These are phyloP conservation scores for Odontesthes bonariensis DNA, from an alignment of 2,113 vertebrate genomes.

Conservation along the genomic window DNA sequence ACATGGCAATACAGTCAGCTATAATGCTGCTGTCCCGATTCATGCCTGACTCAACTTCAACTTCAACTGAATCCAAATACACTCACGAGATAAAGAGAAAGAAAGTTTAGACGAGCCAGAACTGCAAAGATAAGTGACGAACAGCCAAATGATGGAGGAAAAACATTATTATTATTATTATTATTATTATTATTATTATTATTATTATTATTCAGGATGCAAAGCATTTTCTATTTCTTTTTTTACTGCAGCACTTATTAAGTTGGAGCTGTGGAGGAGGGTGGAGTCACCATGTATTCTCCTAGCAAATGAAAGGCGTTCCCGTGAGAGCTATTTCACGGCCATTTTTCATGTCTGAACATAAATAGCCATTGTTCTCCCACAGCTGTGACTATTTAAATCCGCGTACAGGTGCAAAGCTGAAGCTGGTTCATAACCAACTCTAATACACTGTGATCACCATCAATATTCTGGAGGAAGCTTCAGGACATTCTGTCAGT, in stretches of 20 bases:
- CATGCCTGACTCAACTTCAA: no score
- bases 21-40: not conserved
- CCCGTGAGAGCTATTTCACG: constrained; percentile 20
- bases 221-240: constrained; percentile 20
- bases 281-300: constrained; percentile 35
- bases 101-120: not conserved
- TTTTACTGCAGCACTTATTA: constrained; percentile 61
- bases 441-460: constrained; percentile 13
- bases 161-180: constrained; percentile 52
- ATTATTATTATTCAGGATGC: constrained; percentile 44
- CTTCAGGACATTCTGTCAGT: not conserved
- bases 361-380: constrained; percentile 64
- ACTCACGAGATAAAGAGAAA: not conserved
- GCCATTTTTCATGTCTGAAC: constrained; percentile 48
- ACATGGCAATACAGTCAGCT: constrained; percentile 29
- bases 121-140: not conserved
- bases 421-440: not conserved
- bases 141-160: constrained; percentile 9
- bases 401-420: constrained; percentile 24
- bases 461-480: constrained; percentile 22
- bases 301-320: constrained; percentile 62
- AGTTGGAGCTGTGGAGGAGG: constrained; percentile 33
- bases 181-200: no score
- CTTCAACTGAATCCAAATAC: not conserved
- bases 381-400: constrained; percentile 65